A percentile compares a stretch with the other conserved stretches of the same genome.
These are phyloP conservation scores for Leuciscus waleckii DNA, from an alignment of 2,797 vertebrate species.

Conservation along the genomic window DNA sequence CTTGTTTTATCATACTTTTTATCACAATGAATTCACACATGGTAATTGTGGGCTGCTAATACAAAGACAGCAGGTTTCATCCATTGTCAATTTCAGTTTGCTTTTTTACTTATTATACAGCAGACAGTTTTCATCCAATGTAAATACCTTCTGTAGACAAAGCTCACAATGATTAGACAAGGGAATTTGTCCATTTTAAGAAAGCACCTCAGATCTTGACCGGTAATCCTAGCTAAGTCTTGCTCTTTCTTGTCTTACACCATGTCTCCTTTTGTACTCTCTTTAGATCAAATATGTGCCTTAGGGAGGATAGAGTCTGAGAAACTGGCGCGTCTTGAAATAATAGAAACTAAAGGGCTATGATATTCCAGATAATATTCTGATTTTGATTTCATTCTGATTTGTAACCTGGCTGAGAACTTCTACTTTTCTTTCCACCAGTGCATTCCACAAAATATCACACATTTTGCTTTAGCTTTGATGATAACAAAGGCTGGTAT, in stretches of 20 bases:
- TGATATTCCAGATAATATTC: neutral
- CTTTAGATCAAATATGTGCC: neutral
- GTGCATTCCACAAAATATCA: neutral
- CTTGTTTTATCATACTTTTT: neutral
- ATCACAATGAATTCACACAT: neutral
- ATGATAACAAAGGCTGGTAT: neutral
- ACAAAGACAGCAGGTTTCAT: neutral
- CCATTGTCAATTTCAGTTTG: neutral
- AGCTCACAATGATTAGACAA: constrained; percentile 27
- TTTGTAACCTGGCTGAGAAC: neutral
- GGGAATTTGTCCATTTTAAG: constrained; percentile 19
- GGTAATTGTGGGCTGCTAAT: neutral
- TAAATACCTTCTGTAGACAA: constrained; percentile 48
- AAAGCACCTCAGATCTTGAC: constrained; percentile 3
- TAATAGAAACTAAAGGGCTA: neutral
- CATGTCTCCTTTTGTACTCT: constrained; percentile 16
- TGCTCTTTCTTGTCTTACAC: constrained; percentile 14
- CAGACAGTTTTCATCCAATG: constrained; percentile 10
- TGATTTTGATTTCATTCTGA: neutral
- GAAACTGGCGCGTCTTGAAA: neutral
- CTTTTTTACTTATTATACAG: neutral
- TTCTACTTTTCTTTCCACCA: neutral
- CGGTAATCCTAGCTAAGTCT: constrained; percentile 17
- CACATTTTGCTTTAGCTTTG: neutral
- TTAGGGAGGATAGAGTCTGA: neutral